Evolutionary conservation across 2,113 vertebrate genomes (phyloP), one percentile per base, ranked within the genome.

Genomic region (Ardeotis arabs): DNA sequence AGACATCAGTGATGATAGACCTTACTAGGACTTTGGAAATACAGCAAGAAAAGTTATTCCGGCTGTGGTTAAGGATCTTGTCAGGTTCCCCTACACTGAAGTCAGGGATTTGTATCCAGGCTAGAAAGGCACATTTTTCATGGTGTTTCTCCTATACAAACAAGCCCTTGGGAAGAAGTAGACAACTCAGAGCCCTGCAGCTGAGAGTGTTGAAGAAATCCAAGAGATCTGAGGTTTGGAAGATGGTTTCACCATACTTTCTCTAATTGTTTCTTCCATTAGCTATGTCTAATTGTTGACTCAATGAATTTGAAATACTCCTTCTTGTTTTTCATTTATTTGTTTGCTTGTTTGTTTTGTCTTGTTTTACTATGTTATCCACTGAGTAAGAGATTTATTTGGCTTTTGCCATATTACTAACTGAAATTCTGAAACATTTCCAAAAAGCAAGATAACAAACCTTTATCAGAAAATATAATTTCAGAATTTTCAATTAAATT

Each of bases 371-470:
- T 81, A 9, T 41, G 3, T 58, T 81, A 77, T 56, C 9, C 8
- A 33, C 21, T n/a, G 3, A 49, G 16, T 35, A 67, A 39, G 29
- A 64, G 3, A 4, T 6, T 68, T 55, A n/a, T 9, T 2, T 0
- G 1, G 2, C 1, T 0, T 35, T 85, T 58, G 31, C 52, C 6
- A 8, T 47, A n/a, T 19, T n/a, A 69, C 24, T 58, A 56, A 55
- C 8, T 24, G 31, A 82, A 74, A 74, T 77, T 53, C 47, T 47
- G 37, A 69, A 81, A 62, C 1, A 19, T 27, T 74, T 73, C 14
- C 12, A 53, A 84, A 93, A 63, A 35, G 2, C 10, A 58, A 35
- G 11, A 33, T 29, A 49, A 25, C 16, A 72, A 58, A 33, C 12
- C 0, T 60, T 60, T 47, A 47, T 63, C 6, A 49, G 6, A 68